A percentile compares a stretch with the other conserved stretches of the same genome.
Conservation (phyloP, 92 coral and sea anemone species). For the Anthopleura xanthogrammica region DNA sequence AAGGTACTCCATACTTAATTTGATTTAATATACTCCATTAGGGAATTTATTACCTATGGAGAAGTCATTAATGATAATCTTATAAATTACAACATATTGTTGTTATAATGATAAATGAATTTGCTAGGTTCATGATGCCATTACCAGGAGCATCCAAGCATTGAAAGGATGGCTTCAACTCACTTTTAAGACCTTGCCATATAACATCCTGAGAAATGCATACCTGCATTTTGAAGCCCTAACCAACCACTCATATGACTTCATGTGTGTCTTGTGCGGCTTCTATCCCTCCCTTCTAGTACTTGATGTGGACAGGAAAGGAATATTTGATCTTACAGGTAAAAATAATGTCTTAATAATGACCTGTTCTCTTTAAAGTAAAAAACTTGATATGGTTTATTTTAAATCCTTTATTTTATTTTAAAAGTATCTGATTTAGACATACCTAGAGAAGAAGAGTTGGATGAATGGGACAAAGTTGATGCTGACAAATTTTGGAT, state of each 20-base stretch:
- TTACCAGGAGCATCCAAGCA: conserved; percentile 14
- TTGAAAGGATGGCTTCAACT: conserved; percentile 34
- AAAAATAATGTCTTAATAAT: not conserved
- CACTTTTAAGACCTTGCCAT: conserved; percentile 1
- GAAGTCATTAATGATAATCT: too few species aligned
- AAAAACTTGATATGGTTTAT: conserved; percentile 5
- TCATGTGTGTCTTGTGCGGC: conserved; percentile 33
- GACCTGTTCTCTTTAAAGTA: not conserved
- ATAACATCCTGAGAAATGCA: conserved; percentile 20
- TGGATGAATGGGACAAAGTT: conserved; percentile 14
- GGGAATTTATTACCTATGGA: too few species aligned
- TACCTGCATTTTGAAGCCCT: conserved; percentile 44
- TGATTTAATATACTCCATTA: too few species aligned
- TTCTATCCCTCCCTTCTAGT: conserved; percentile 22
- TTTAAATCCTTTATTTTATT: conserved; percentile 2
- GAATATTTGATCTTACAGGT: conserved; percentile 40
- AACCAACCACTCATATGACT: conserved; percentile 23
- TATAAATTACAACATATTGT: too few species aligned
- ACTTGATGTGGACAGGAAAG: conserved; percentile 37
- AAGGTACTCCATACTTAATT: conserved; percentile 27
- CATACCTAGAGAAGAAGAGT: not conserved
- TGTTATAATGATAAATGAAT: too few species aligned
- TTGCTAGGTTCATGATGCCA: conserved; percentile 34
- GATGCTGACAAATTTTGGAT: conserved; percentile 27
- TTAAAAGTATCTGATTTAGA: conserved; percentile 14